Conservation (phyloP, 2,888 invertebrate species). For the Helicoverpa assulta region DNA sequence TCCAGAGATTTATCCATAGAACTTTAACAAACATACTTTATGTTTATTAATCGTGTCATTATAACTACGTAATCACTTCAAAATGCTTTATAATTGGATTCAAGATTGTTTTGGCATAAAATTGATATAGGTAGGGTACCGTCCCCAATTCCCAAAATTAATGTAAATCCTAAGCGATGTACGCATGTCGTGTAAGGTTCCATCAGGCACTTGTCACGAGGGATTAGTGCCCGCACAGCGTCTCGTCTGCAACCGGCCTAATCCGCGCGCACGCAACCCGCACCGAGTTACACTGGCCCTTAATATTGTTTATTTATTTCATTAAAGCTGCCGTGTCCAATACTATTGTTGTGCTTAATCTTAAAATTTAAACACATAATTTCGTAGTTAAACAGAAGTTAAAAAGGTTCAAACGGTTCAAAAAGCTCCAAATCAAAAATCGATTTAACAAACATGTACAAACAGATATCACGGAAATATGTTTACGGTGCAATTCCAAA, state of each 20-base stretch:
- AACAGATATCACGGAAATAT: slow-evolving; percentile 6
- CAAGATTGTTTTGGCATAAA: slow-evolving; percentile 1
- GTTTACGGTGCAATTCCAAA: slow-evolving; percentile 2
- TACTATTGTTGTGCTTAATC: no score
- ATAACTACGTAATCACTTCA: neutral
- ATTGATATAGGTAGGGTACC: slow-evolving; percentile 6
- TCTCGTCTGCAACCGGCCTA: slow-evolving; percentile 73
- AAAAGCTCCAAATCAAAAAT: slow-evolving; percentile 12
- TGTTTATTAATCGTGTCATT: neutral
- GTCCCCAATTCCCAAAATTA: slow-evolving; percentile 39
- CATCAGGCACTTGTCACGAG: slow-evolving; percentile 80
- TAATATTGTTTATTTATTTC: slow-evolving; percentile 71
- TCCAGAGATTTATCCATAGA: no score
- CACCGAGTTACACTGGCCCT: slow-evolving; percentile 68
- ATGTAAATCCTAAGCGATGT: slow-evolving; percentile 61
- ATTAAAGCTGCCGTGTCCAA: slow-evolving; percentile 66
- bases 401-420: neutral
- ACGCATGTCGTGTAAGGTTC: slow-evolving; percentile 59
- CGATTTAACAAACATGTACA: neutral
- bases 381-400: neutral
- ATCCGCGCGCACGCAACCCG: slow-evolving; percentile 83
- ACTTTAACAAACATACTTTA: neutral
- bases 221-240: slow-evolving; percentile 77
- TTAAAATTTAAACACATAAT: no score
- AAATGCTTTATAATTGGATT: slow-evolving; percentile 9